phyloP scores from a whole-genome alignment of 2,113 vertebrate genomes.

The Erythrocebus patas region DNA sequence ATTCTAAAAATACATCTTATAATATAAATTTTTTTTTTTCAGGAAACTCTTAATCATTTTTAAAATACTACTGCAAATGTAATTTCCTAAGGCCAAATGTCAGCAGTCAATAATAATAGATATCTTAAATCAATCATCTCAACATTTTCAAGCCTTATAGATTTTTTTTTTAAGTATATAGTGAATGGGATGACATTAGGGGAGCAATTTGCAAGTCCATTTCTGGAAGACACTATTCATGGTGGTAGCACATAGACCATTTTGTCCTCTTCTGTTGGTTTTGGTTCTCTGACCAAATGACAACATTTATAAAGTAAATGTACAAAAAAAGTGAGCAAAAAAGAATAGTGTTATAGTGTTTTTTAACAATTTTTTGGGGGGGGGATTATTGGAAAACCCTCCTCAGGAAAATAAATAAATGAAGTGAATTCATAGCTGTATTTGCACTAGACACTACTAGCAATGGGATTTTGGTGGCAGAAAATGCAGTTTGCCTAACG shows the following conservation, averaged over 20 bases:
- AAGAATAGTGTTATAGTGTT: background rate
- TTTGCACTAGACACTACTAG: background rate
- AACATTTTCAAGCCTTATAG: background rate
- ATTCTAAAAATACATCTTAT: background rate
- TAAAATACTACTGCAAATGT: background rate
- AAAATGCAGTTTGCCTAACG: background rate
- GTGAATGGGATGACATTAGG: background rate
- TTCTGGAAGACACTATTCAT: background rate
- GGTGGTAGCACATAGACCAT: background rate
- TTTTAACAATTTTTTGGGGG: background rate
- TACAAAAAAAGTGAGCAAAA: background rate
- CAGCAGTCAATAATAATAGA: background rate
- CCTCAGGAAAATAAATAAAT: background rate
- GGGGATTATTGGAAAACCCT: background rate
- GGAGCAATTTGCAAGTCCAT: background rate
- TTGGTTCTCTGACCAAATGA: background rate
- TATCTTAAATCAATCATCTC: background rate
- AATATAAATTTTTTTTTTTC: background rate
- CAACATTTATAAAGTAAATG: background rate
- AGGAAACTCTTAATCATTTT: background rate
- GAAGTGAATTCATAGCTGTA: background rate
- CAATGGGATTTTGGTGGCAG: background rate
- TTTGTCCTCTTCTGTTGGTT: background rate
- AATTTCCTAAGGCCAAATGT: background rate
- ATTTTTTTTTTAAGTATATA: background rate